A percentile compares a stretch with the other conserved stretches of the same genome.
Conservation (phyloP, 2,888 invertebrate species). For the Ptilodon capucinus region DNA sequence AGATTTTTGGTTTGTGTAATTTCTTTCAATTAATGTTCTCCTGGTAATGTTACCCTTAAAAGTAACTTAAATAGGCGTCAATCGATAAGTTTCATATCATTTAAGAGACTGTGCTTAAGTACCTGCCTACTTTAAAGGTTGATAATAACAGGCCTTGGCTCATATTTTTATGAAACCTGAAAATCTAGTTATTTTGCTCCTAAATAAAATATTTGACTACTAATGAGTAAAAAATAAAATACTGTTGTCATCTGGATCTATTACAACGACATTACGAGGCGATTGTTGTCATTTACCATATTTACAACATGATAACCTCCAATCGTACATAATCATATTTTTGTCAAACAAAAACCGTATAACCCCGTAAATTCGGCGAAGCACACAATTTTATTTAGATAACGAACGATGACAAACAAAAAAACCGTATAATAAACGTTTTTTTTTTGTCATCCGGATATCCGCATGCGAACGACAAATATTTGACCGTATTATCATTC, state of each 20-base stretch:
- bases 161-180: too few relatives aligned
- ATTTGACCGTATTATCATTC: conserved; percentile 43
- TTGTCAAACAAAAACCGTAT: conserved; percentile 22
- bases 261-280: conserved; percentile 11
- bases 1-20: conserved; percentile 36
- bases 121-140: too few relatives aligned
- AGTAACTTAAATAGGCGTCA: too few relatives aligned
- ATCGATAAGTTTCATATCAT: too few relatives aligned
- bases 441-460: conserved; percentile 27
- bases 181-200: too few relatives aligned
- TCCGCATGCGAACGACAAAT: conserved; percentile 46
- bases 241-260: neutral
- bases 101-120: too few relatives aligned
- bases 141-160: too few relatives aligned
- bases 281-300: conserved; percentile 5
- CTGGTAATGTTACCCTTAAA: neutral
- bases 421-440: conserved; percentile 27
- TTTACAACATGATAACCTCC: conserved; percentile 15
- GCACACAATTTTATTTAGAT: conserved; percentile 22
- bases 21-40: neutral
- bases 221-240: neutral
- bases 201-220: neutral
- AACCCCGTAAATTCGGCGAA: conserved; percentile 21
- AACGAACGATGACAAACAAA: conserved; percentile 34
- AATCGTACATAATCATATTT: conserved; percentile 11